These are phyloP conservation scores for Tetraodon nigroviridis DNA, from an alignment of 2,113 vertebrate genomes.

Conservation along the genomic window DNA sequence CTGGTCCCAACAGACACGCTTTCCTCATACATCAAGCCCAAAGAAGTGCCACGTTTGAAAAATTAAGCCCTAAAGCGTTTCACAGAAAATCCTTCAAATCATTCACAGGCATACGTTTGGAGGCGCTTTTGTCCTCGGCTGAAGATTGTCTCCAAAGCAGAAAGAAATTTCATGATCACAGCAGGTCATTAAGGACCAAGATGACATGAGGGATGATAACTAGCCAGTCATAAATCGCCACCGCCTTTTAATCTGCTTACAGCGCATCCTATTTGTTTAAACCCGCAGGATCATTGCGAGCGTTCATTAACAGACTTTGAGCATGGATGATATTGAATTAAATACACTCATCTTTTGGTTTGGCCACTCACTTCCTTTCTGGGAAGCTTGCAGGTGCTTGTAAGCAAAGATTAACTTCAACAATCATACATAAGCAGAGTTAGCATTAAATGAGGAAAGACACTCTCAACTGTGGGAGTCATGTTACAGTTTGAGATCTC, in stretches of 20 bases:
- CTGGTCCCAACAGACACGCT: background rate
- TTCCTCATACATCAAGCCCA: slow-evolving; percentile 1
- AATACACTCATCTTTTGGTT: too few species aligned
- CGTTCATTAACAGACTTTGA: too few species aligned
- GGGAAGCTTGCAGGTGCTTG: background rate
- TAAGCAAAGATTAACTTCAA: slow-evolving; percentile 4
- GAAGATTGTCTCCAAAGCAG: too few species aligned
- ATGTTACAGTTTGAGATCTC: slow-evolving; percentile 6
- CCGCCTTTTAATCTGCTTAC: background rate
- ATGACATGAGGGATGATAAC: slow-evolving; percentile 19
- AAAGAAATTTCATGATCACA: background rate
- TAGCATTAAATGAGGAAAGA: background rate
- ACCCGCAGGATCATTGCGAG: background rate
- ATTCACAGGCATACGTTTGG: background rate
- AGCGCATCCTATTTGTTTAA: background rate
- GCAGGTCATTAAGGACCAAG: slow-evolving; percentile 14
- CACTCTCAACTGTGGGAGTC: slow-evolving; percentile 3
- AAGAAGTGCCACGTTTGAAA: slow-evolving; percentile 3
- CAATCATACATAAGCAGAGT: background rate
- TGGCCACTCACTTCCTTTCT: background rate
- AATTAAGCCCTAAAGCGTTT: slow-evolving; percentile 9
- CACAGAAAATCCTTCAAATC: background rate
- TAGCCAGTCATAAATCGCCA: too few species aligned
- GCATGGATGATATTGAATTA: too few species aligned
- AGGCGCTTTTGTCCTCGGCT: background rate